These are phyloP conservation scores for Vulpes lagopus DNA, from an alignment of 2,113 vertebrate species.

Conservation along the genomic window DNA sequence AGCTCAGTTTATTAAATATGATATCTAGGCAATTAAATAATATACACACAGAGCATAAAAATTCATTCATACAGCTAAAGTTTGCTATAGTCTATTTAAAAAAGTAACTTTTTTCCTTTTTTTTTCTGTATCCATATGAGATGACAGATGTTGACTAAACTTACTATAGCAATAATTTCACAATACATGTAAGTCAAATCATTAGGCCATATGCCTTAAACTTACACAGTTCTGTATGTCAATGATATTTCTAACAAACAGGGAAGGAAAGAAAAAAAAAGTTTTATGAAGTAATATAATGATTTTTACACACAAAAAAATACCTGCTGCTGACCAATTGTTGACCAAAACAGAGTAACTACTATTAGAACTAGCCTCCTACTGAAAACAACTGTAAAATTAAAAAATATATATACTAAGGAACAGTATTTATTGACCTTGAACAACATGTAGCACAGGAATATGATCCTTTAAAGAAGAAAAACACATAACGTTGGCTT, in stretches of 20 bases:
- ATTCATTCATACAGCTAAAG: not conserved
- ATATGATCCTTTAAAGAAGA: not conserved
- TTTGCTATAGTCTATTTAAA: not conserved
- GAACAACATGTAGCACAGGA: not conserved
- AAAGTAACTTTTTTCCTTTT: not conserved
- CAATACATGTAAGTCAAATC: not conserved
- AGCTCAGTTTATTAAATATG: not conserved
- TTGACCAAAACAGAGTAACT: not conserved
- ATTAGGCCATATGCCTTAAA: not conserved
- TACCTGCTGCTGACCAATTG: not conserved
- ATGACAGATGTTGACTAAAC: not conserved
- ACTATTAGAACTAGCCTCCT: not conserved
- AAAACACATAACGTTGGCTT: not conserved
- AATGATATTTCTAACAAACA: not conserved
- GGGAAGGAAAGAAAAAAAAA: not conserved
- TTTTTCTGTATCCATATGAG: not conserved
- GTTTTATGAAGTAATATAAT: not conserved
- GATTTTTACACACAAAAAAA: not conserved
- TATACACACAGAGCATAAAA: not conserved
- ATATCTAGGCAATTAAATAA: not conserved
- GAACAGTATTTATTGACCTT: not conserved
- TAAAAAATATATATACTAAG: not conserved
- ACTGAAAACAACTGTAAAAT: not conserved
- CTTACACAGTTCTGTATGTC: not conserved
- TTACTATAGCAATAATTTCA: not conserved